Percentiles rank a stretch among this genome's conserved stretches.
phyloP scores from a whole-genome alignment of 2,797 vertebrate species.

The Chelidonichthys spinosus region DNA sequence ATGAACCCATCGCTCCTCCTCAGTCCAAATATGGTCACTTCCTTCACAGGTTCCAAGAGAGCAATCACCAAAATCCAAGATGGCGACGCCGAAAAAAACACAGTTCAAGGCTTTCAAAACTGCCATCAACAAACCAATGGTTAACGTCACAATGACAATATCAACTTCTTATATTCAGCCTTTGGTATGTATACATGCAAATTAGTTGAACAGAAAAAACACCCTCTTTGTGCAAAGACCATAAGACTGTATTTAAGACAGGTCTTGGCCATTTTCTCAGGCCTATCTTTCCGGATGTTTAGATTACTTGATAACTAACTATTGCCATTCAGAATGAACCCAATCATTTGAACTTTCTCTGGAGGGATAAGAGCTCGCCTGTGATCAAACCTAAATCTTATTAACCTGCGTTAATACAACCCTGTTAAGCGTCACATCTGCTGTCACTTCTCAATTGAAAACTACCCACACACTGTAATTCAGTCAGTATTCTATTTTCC shows the following conservation, averaged over 20 bases:
- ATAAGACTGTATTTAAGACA: not conserved
- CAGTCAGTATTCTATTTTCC: slow-evolving; percentile 62
- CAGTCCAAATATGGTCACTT: too few species aligned
- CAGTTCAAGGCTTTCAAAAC: too few species aligned
- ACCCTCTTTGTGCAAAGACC: too few species aligned
- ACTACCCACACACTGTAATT: slow-evolving; percentile 53
- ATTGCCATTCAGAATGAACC: not conserved
- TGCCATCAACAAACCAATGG: too few species aligned
- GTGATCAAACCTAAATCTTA: slow-evolving; percentile 13
- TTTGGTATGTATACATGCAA: too few species aligned
- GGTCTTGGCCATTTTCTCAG: not conserved
- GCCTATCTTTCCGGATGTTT: not conserved
- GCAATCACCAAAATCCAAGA: too few species aligned
- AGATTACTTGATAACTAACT: not conserved
- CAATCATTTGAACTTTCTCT: not conserved
- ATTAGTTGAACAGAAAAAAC: too few species aligned
- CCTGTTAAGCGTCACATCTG: slow-evolving; percentile 31
- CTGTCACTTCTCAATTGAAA: slow-evolving; percentile 42
- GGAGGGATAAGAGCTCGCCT: not conserved
- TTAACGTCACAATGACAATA: too few species aligned
- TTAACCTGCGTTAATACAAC: not conserved
- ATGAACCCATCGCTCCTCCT: too few species aligned
- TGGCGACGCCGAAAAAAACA: too few species aligned
- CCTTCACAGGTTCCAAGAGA: too few species aligned
- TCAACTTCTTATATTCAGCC: too few species aligned